Evolutionary conservation across 1,140 invertebrate species (phyloP).

Genomic region (Papilio dardanus): DNA sequence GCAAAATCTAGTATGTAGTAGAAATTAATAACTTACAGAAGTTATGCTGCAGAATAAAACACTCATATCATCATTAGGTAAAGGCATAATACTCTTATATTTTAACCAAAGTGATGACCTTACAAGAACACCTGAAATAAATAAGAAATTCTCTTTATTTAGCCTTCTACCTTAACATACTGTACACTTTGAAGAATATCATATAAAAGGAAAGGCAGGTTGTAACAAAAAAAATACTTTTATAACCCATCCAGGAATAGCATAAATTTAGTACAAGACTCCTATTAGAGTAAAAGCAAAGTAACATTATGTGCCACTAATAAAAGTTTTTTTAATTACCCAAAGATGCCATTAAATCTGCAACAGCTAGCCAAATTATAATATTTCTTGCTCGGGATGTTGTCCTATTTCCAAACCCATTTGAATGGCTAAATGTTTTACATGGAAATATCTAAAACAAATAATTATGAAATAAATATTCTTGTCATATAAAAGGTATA

Average conservation of each 20-base stretch:
- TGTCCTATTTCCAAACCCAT: constrained; percentile 83
- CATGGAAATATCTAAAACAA: constrained; percentile 76
- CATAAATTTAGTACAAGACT: too few species aligned
- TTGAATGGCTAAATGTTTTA: constrained; percentile 53
- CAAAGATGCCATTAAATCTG: constrained; percentile 89
- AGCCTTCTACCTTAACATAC: constrained; percentile 23
- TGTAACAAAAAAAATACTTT: too few species aligned
- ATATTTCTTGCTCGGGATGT: constrained; percentile 86
- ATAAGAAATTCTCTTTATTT: constrained; percentile 33
- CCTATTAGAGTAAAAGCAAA: too few species aligned
- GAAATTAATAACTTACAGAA: constrained; percentile 83
- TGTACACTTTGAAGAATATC: neutral
- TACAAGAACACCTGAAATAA: constrained; percentile 86
- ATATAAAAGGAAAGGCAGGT: too few species aligned
- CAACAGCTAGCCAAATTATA: constrained; percentile 89
- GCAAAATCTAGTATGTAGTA: too few species aligned
- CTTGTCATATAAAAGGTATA: constrained; percentile 11
- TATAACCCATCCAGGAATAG: too few species aligned
- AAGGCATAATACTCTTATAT: constrained; percentile 85
- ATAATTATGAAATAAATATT: constrained; percentile 37
- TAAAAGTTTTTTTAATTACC: constrained; percentile 77
- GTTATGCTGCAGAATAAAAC: constrained; percentile 88
- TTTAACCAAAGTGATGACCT: constrained; percentile 88
- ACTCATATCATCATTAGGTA: constrained; percentile 84
- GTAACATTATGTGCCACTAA: neutral